Percentiles rank a stretch among this genome's conserved stretches.
Conservation (phyloP, 30 jellyfish, hydroid and myxozoan genomes). For the Pseudorhiza aurosa region DNA sequence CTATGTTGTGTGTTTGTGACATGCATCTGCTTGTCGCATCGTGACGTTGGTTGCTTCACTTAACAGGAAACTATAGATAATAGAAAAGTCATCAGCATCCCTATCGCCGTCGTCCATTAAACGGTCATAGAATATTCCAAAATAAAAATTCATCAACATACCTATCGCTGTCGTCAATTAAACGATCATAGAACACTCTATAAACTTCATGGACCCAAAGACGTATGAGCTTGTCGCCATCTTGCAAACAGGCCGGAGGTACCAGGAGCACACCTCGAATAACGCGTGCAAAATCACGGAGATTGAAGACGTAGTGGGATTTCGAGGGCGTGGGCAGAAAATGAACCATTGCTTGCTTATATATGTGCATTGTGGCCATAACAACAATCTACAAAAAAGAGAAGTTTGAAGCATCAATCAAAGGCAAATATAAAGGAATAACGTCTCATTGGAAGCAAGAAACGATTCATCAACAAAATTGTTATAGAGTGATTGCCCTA, state of each 20-base stretch:
- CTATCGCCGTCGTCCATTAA: constrained; percentile 91
- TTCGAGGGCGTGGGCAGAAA: constrained; percentile 98
- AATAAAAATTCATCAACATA: too few relatives aligned
- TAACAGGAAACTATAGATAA: background rate
- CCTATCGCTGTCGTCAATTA: constrained; percentile 93
- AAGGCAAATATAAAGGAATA: too few relatives aligned
- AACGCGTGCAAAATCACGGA: constrained; percentile 97
- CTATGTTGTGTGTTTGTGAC: too few relatives aligned
- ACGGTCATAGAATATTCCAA: constrained; percentile 95
- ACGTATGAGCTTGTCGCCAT: constrained; percentile 92
- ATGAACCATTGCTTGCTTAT: constrained; percentile 86
- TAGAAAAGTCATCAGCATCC: constrained; percentile 16
- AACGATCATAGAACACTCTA: constrained; percentile 96
- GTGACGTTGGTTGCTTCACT: background rate
- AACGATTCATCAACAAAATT: too few relatives aligned
- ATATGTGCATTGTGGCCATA: constrained; percentile 98
- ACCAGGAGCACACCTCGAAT: constrained; percentile 95
- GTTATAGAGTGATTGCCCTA: too few relatives aligned
- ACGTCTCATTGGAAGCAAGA: too few relatives aligned
- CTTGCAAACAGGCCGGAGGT: constrained; percentile 87
- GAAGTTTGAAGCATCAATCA: too few relatives aligned
- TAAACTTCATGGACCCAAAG: constrained; percentile 97
- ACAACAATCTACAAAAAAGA: constrained; percentile 80
- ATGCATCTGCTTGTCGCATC: too few relatives aligned
- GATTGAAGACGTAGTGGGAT: constrained; percentile 94